Conservation (phyloP, 2,888 invertebrate species). For the Galeopsomyia nigrocyanea region DNA sequence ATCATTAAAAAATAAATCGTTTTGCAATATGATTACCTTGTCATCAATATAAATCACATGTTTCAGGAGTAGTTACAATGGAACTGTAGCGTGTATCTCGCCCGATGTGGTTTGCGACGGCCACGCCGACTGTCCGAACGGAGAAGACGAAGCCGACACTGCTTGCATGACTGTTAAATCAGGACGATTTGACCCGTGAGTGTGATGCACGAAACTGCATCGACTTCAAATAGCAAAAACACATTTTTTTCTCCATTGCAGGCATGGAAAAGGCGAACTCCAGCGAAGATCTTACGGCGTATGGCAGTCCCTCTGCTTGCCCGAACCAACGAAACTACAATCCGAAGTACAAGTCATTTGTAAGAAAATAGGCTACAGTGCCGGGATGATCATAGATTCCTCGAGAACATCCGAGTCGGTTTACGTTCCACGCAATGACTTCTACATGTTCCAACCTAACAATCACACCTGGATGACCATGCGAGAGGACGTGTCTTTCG, state of each 20-base stretch:
- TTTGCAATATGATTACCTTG: not conserved
- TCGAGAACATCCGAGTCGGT: constrained; percentile 35
- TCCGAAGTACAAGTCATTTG: constrained; percentile 75
- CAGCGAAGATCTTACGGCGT: constrained; percentile 77
- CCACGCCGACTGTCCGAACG: constrained; percentile 79
- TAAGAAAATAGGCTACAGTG: constrained; percentile 73
- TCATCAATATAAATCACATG: constrained; percentile 7
- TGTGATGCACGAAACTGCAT: no score
- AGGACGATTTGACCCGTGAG: constrained; percentile 57
- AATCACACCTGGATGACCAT: constrained; percentile 53
- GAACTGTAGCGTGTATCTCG: constrained; percentile 73
- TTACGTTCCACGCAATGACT: constrained; percentile 53
- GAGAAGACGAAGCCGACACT: constrained; percentile 83
- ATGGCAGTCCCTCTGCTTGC: constrained; percentile 81
- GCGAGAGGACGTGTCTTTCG: constrained; percentile 53
- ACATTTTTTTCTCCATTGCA: constrained; percentile 55
- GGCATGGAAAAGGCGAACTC: constrained; percentile 77
- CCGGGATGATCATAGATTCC: constrained; percentile 61
- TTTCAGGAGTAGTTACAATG: constrained; percentile 34
- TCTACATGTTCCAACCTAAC: constrained; percentile 58
- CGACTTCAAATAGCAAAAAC: no score
- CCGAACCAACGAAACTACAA: constrained; percentile 53
- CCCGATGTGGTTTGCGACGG: constrained; percentile 84
- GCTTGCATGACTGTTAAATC: constrained; percentile 73
- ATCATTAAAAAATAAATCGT: not conserved